Base-by-base conservation (phyloP, 1,140 invertebrate genomes). In the Zophobas atratus region DNA sequence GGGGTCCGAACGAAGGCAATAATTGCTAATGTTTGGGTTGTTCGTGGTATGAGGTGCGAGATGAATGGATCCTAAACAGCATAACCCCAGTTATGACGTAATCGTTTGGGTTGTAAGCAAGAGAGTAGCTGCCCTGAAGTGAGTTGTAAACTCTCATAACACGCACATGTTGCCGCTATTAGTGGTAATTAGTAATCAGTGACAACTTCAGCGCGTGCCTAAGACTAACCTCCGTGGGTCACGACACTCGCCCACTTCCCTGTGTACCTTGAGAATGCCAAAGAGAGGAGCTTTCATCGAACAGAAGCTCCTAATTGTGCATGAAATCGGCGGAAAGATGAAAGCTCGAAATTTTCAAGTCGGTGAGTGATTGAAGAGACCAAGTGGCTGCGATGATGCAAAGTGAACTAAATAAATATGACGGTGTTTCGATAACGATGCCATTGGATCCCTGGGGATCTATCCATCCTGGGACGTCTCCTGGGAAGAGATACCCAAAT, bases 61-160 rank as follows among this genome's bases (percentile, higher is more conserved):
- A 35, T 55, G 71, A 73, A 73, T 73, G 74, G 70, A 78, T 71
- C 76, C 75, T 70, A 79, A 81, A 77, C 78, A 80, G 79, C 72
- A 80, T 81, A 80, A 81, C 80, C 80, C 80, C 77, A 77, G 80
- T 81, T 80, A 76, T 76, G 80, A 79, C 74, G 74, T 78, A 57
- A 51, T 56, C 63, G 71, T 53, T 76, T 46, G 70, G 75, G 76
- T 79, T 77, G 74, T 79, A 77, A 77, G 78, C 73, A 81, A 77
- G 79, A 73, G 75, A 71, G 77, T 75, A 63, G 74, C 71, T 67
- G 60, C 76, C 67, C 63, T 32, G 56, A 60, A 72, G 76, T 73
- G 70, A 81, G 80, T 81, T 81, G 80, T 81, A 81, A 81, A 81
- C 80, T 81, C 80, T 80, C 76, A 78, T 81, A 81, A 81, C 78